These are phyloP conservation scores for Trididemnum clinides DNA, from an alignment of 23 tunicate species.

Conservation along the genomic window DNA sequence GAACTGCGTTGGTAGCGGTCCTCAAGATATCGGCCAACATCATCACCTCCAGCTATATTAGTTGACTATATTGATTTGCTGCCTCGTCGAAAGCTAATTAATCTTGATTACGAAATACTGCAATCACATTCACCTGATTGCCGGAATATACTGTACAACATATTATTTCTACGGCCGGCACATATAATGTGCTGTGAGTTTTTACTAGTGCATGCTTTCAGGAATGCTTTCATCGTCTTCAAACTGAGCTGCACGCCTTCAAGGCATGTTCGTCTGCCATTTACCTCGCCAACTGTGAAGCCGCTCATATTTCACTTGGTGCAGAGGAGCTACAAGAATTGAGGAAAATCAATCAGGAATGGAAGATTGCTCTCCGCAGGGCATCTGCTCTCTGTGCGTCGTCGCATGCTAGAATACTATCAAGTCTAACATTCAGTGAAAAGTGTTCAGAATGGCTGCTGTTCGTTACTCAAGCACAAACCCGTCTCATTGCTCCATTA, in stretches of 20 bases:
- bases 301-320: constrained; percentile 39
- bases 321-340: constrained; percentile 42
- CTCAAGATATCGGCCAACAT: too few species aligned
- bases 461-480: constrained; percentile 76
- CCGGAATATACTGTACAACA: too few species aligned
- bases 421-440: constrained; percentile 38
- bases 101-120: too few species aligned
- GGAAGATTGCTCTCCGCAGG: constrained; percentile 43
- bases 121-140: too few species aligned
- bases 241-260: constrained; percentile 67
- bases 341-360: constrained; percentile 40
- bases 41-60: too few species aligned
- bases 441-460: constrained; percentile 84
- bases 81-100: too few species aligned
- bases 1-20: too few species aligned
- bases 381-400: not conserved
- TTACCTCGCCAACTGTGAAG: constrained; percentile 44
- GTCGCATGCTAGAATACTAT: not conserved
- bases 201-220: too few species aligned
- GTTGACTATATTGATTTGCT: too few species aligned
- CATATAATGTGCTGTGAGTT: too few species aligned
- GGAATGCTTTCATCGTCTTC: not conserved
- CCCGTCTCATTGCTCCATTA: constrained; percentile 41
- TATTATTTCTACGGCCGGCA: too few species aligned
- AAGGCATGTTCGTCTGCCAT: constrained; percentile 45